These are phyloP conservation scores for Tragelaphus strepsiceros DNA, from an alignment of 2,113 vertebrate species.

Conservation along the genomic window DNA sequence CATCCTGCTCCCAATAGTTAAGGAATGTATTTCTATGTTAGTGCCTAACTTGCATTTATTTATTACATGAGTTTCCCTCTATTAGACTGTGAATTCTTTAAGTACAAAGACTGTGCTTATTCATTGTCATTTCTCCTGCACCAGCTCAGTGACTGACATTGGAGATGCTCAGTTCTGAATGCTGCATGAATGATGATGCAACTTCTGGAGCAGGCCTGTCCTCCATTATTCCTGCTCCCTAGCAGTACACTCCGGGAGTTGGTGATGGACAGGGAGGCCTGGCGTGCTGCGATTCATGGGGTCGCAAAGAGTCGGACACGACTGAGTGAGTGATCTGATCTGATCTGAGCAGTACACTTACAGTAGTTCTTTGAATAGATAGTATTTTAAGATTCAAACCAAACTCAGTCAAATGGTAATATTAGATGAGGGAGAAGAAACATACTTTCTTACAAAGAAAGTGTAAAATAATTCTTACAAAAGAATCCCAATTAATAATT, in stretches of 20 bases:
- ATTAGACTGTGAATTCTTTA: background rate
- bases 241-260: background rate
- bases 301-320: too few species aligned
- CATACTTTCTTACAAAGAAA: background rate
- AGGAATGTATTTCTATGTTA: background rate
- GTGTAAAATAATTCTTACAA: background rate
- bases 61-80: background rate
- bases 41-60: background rate
- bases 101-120: background rate
- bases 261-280: too few species aligned
- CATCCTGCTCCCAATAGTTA: background rate
- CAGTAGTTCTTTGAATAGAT: background rate
- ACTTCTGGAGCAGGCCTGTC: background rate
- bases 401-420: background rate
- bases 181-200: background rate
- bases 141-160: background rate
- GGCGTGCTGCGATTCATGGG: too few species aligned
- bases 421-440: background rate
- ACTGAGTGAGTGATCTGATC: too few species aligned
- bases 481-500: background rate
- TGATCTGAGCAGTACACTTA: background rate
- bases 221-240: background rate
- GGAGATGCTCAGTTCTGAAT: background rate
- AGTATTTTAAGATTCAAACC: background rate
- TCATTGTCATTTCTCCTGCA: background rate